Percentiles rank a stretch among this genome's conserved stretches.
These are phyloP conservation scores for Paratrypauchen microcephalus DNA, from an alignment of 2,797 vertebrate genomes.

Conservation along the genomic window DNA sequence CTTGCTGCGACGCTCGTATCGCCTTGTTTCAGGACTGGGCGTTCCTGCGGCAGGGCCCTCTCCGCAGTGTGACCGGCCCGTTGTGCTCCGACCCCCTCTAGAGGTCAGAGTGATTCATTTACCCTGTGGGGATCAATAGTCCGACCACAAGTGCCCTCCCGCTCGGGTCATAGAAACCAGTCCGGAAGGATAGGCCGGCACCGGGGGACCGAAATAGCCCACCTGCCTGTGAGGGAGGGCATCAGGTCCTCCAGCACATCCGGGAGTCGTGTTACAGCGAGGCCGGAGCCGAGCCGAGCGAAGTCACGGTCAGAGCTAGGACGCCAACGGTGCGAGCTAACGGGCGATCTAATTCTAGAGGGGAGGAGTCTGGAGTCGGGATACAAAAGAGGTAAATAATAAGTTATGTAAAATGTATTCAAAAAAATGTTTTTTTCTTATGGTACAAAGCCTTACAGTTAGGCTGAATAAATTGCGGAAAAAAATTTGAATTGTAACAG, in stretches of 20 bases:
- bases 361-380: conserved; percentile 26
- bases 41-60: conserved; percentile 10
- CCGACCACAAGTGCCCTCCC: conserved; percentile 24
- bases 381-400: neutral
- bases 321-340: conserved; percentile 3
- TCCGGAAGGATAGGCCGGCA: conserved; percentile 33
- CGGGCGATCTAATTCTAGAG: conserved; percentile 19
- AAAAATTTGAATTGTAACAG: no score
- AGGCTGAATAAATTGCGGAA: no score
- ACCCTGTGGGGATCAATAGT: conserved; percentile 44
- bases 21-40: conserved; percentile 8
- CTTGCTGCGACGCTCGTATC: conserved; percentile 28
- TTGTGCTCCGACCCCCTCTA: conserved; percentile 11
- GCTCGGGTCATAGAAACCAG: conserved; percentile 36
- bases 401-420: neutral
- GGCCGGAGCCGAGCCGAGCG: conserved; percentile 5
- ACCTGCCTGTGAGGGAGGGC: conserved; percentile 40
- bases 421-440: no score
- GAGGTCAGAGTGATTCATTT: conserved; percentile 47
- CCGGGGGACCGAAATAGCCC: conserved; percentile 41
- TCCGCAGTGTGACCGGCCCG: neutral
- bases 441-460: no score
- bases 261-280: conserved; percentile 41
- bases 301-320: conserved; percentile 39
- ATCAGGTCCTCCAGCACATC: conserved; percentile 54